Conservation (phyloP, 2,113 vertebrate species). For the Grallaria varia region DNA sequence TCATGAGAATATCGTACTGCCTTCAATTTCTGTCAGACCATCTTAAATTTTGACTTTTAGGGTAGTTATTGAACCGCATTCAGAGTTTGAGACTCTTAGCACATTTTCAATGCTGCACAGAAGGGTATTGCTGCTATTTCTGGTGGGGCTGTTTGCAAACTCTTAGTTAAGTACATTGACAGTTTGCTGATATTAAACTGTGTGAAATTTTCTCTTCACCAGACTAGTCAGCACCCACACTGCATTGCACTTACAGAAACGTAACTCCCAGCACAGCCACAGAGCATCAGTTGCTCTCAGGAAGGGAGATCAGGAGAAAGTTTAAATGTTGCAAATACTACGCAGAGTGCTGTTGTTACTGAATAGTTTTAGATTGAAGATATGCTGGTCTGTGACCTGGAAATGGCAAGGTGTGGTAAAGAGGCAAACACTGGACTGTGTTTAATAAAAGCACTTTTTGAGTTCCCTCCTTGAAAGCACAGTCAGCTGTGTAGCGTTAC, state of each 20-base stretch:
- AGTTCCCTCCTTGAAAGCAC: background rate
- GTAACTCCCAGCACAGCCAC: background rate
- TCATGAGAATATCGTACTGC: background rate
- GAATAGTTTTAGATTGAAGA: background rate
- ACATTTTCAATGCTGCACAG: background rate
- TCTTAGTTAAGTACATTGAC: background rate
- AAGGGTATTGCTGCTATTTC: background rate
- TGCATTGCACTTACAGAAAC: background rate
- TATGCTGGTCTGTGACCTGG: background rate
- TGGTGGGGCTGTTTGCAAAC: background rate
- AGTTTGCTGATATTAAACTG: background rate
- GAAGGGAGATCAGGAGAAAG: background rate
- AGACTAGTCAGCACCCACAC: background rate
- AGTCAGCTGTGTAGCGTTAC: accelerated
- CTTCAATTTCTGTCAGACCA: background rate
- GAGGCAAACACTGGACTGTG: background rate
- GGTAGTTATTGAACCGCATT: background rate
- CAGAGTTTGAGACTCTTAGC: background rate
- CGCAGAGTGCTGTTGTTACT: background rate
- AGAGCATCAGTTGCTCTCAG: background rate
- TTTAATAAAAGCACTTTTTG: background rate
- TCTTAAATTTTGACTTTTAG: background rate
- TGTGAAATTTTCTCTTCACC: background rate
- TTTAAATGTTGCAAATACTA: background rate
- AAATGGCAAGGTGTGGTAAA: background rate